phyloP scores from a whole-genome alignment of 2,113 vertebrate genomes.

The Pachyramphus minor region DNA sequence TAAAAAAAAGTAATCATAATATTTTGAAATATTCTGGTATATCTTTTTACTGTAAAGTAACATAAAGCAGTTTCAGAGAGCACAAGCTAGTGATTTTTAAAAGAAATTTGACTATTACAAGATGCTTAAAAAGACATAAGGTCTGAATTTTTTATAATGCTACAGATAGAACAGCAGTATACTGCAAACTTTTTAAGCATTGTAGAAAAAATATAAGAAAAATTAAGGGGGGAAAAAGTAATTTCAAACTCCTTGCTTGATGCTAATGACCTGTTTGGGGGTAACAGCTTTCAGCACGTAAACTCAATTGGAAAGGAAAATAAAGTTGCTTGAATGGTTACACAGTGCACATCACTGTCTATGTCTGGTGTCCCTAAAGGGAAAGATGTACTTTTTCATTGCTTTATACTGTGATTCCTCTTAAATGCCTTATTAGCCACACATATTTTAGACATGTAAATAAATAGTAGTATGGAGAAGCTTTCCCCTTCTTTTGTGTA shows the following conservation, averaged over 20 bases:
- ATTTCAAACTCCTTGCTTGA: not conserved
- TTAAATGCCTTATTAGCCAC: not conserved
- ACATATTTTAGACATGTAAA: not conserved
- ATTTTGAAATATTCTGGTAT: not conserved
- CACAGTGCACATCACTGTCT: not conserved
- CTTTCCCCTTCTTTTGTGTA: not conserved
- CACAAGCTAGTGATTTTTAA: not conserved
- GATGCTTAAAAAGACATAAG: not conserved
- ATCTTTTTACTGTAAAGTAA: not conserved
- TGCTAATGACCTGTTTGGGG: not conserved
- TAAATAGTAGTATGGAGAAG: not conserved
- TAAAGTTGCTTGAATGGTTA: not conserved
- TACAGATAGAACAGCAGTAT: not conserved
- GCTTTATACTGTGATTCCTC: not conserved
- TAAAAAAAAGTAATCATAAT: not conserved
- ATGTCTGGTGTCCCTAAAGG: not conserved
- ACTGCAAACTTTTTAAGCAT: not conserved
- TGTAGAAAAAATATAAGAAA: not conserved
- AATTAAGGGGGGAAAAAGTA: not conserved
- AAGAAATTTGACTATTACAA: not conserved
- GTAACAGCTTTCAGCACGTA: not conserved
- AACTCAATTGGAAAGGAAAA: constrained; percentile 1
- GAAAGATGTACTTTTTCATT: not conserved
- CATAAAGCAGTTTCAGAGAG: not conserved
- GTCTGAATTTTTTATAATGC: not conserved